Conservation (phyloP, 2,888 invertebrate genomes). For the Lasioglossum vierecki region DNA sequence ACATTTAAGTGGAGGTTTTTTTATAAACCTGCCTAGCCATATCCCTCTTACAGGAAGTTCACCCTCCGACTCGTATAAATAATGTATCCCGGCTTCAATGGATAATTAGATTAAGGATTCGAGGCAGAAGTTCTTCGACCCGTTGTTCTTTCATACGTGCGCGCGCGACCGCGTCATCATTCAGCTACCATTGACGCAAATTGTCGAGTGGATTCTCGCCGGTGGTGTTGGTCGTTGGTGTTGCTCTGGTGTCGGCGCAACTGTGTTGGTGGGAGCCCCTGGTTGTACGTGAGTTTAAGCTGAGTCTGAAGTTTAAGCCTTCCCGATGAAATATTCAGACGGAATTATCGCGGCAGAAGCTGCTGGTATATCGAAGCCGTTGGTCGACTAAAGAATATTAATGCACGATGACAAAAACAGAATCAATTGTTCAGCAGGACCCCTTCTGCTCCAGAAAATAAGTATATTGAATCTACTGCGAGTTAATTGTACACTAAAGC, state of each 20-base stretch:
- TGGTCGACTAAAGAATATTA: slow-evolving; percentile 29
- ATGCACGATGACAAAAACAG: background rate
- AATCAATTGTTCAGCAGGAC: background rate
- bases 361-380: slow-evolving; percentile 48
- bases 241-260: background rate
- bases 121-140: slow-evolving; percentile 32
- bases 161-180: slow-evolving; percentile 25
- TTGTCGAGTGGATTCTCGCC: background rate
- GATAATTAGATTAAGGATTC: slow-evolving; percentile 33
- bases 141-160: slow-evolving; percentile 42
- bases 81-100: slow-evolving; percentile 2
- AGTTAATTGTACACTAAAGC: too few species aligned
- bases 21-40: background rate
- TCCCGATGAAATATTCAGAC: slow-evolving; percentile 61
- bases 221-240: background rate
- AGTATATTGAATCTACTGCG: too few species aligned
- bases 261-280: background rate
- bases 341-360: slow-evolving; percentile 55
- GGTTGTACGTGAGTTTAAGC: slow-evolving; percentile 44
- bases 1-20: background rate
- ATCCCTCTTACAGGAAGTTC: slow-evolving; percentile 7
- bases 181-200: slow-evolving; percentile 35
- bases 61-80: slow-evolving; percentile 27
- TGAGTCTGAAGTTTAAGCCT: slow-evolving; percentile 59
- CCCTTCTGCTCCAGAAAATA: too few species aligned